A percentile compares a stretch with the other conserved stretches of the same genome.
phyloP scores from a whole-genome alignment of 2,797 vertebrate species.

The Harpagifer antarcticus region DNA sequence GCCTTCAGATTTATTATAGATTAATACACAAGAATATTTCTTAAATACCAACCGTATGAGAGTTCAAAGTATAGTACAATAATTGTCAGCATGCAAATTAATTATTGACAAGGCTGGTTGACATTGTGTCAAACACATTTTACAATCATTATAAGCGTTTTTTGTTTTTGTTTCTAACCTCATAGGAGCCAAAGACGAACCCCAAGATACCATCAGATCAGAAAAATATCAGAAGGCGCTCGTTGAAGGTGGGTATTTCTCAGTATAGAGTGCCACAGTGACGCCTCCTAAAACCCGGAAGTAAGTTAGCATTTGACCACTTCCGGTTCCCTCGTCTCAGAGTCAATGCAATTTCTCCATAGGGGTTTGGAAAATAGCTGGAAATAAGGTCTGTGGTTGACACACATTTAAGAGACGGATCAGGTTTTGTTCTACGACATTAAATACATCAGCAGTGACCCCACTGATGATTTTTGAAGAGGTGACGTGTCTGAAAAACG shows the following conservation, averaged over 20 bases:
- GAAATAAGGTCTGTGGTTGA: too few relatives aligned
- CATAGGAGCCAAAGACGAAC: slow-evolving; percentile 74
- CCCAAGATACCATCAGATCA: slow-evolving; percentile 68
- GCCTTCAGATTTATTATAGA: neutral
- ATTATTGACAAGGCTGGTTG: neutral
- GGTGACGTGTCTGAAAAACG: too few relatives aligned
- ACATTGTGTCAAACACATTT: neutral
- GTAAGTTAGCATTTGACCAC: too few relatives aligned
- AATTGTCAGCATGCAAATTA: neutral
- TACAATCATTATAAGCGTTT: neutral
- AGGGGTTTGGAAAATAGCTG: too few relatives aligned
- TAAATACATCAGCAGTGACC: too few relatives aligned
- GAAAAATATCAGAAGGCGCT: slow-evolving; percentile 78
- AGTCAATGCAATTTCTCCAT: too few relatives aligned
- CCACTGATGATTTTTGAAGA: too few relatives aligned
- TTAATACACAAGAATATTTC: neutral
- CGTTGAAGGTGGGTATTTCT: slow-evolving; percentile 78
- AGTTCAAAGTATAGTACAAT: neutral
- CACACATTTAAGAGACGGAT: too few relatives aligned
- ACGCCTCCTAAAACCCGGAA: too few relatives aligned
- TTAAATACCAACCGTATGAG: neutral
- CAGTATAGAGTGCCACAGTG: neutral
- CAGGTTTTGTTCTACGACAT: too few relatives aligned
- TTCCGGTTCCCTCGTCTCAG: too few relatives aligned
- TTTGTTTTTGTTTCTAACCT: neutral